These are phyloP conservation scores for Epinephelus awoara DNA, from an alignment of 2,797 vertebrate species.

Conservation along the genomic window DNA sequence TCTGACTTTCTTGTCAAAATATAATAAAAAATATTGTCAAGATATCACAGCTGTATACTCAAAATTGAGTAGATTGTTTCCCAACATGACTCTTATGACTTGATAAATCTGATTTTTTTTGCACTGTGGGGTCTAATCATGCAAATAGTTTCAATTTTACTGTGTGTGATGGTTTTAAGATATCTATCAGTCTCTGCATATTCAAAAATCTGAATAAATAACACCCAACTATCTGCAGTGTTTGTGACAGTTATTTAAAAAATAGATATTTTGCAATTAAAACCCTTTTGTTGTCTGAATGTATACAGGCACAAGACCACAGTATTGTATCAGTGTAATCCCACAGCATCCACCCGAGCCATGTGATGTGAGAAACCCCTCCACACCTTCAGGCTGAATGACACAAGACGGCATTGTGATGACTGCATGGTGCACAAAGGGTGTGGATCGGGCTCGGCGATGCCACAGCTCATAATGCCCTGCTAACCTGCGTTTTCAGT, in stretches of 20 bases:
- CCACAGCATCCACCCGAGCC: background rate
- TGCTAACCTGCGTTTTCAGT: conserved; percentile 64
- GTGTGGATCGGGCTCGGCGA: conserved; percentile 11
- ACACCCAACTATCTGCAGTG: too few relatives aligned
- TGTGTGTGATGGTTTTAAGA: background rate
- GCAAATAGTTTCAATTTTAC: background rate
- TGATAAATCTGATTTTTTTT: background rate
- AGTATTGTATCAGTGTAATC: background rate
- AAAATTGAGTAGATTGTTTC: too few relatives aligned
- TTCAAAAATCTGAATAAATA: too few relatives aligned
- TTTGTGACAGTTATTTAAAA: too few relatives aligned
- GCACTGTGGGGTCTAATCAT: background rate
- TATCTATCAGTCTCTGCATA: too few relatives aligned
- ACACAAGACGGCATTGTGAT: conserved; percentile 23
- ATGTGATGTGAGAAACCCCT: background rate
- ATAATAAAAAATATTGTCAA: too few relatives aligned
- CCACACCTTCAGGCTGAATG: conserved; percentile 56
- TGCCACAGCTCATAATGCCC: conserved; percentile 36
- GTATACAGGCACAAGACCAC: too few relatives aligned
- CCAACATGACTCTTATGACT: background rate
- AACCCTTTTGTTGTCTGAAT: too few relatives aligned
- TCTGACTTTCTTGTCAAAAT: background rate
- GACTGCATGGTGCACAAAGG: conserved; percentile 41
- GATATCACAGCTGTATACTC: too few relatives aligned
- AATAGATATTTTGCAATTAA: too few relatives aligned